Conservation (phyloP, 2,797 vertebrate genomes). For the Darevskia nairensis region DNA sequence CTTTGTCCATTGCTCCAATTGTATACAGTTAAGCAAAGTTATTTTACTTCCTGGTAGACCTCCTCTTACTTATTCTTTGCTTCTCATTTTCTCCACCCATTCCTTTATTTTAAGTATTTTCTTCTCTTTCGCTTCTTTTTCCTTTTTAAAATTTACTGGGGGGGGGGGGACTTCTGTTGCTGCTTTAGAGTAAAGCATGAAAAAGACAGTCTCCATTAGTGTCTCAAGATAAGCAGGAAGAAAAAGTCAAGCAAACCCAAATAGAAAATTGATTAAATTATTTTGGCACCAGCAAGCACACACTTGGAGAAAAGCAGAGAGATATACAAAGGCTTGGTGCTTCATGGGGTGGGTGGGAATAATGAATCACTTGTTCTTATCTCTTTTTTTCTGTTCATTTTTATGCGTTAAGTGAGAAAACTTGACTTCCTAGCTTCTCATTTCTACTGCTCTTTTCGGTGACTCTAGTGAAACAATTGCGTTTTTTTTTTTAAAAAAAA, state of each 20-base stretch:
- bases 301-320: constrained; percentile 25
- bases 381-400: not conserved
- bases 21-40: too few relatives aligned
- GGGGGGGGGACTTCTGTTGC: not conserved
- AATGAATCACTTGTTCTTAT: constrained; percentile 20
- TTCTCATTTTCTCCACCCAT: too few relatives aligned
- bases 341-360: not conserved
- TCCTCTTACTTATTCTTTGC: too few relatives aligned
- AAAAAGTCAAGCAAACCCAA: constrained; percentile 20
- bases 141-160: too few relatives aligned
- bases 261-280: constrained; percentile 17
- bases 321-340: constrained; percentile 15
- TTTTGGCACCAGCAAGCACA: constrained; percentile 25
- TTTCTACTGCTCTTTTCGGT: constrained; percentile 8
- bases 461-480: not conserved
- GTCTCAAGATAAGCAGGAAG: constrained; percentile 22
- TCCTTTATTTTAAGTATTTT: too few relatives aligned
- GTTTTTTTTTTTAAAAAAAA: not conserved
- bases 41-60: too few relatives aligned
- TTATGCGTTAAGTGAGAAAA: constrained; percentile 27
- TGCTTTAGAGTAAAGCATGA: constrained; percentile 10
- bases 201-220: constrained; percentile 33
- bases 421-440: rapidly evolving
- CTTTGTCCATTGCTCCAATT: too few relatives aligned
- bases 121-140: too few relatives aligned